Base-by-base conservation (phyloP, 2,113 vertebrate species). In the Pteropus alecto region DNA sequence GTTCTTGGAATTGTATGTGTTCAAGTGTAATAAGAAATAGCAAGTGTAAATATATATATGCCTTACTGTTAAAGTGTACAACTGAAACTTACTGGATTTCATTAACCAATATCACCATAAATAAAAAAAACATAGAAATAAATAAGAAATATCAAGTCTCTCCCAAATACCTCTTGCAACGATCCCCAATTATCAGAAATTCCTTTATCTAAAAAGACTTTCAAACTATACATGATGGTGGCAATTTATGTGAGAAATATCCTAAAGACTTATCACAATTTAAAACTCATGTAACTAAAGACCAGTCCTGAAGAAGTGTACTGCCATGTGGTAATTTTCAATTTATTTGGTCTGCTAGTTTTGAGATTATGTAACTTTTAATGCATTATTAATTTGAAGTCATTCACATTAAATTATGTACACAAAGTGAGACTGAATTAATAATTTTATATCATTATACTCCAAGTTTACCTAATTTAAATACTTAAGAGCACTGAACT, bases 391-490 rank as follows among this genome's bases (percentile, higher is more conserved):
- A 87, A 94, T 79, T 19, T 86, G 21, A 95, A 90, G 13, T 21
- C 86, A 89, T 86, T 85, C 43, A 67, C 4, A 87, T 41, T 61
- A 93, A 60, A 78, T 91, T 93, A 48, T 85, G 35, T 7, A 93
- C 16, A 82, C 14, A 43, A 58, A 63, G 30, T 58, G 6, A 93
- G 48, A 82, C 10, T 65, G 18, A 89, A 94, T 85, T 67, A 74
- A 26, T 65, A 95, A 38, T 93, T 90, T 84, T 77, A 71, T 43
- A 83, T 67, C 12, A 88, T 24, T 82, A 24, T 26, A 81, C 43
- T 77, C 33, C 56, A 85, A 90, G 33, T 93, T 94, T 95, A 84
- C 51, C 51, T 96, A 83, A 96, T 90, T 95, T 86, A 95, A 96
- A 60, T n/a, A 90, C 71, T 87, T 48, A 94, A 84, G 0, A 87